These are phyloP conservation scores for Crepidodera aurea DNA, from an alignment of 2,888 invertebrate genomes.

Conservation along the genomic window DNA sequence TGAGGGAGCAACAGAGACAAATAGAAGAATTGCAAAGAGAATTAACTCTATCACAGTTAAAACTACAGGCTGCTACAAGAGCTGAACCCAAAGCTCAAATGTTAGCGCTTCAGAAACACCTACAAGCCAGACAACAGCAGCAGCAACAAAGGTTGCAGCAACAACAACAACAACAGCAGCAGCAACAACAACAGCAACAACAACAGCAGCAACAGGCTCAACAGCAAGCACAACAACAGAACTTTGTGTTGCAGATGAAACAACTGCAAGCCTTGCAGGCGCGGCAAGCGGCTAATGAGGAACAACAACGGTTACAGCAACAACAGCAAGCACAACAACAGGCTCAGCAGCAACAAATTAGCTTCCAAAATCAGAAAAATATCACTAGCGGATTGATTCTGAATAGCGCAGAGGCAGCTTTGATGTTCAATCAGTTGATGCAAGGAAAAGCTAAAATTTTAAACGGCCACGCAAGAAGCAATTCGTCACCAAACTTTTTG, in stretches of 20 bases:
- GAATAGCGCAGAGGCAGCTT: constrained; percentile 68
- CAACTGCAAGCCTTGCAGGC: constrained; percentile 72
- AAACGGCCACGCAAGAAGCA: constrained; percentile 64
- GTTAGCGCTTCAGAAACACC: constrained; percentile 56
- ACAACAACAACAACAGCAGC: constrained; percentile 65
- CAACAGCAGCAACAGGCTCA: constrained; percentile 59
- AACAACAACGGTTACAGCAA: constrained; percentile 62
- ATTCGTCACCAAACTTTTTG: constrained; percentile 69
- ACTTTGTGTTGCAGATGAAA: constrained; percentile 65
- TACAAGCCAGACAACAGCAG: constrained; percentile 61
- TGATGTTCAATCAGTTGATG: constrained; percentile 64
- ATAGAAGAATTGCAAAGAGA: constrained; percentile 89
- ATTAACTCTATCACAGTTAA: constrained; percentile 78
- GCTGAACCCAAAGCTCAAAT: constrained; percentile 57
- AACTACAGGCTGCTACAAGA: constrained; percentile 70
- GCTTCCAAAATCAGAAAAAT: constrained; percentile 62
- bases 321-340: constrained; percentile 63
- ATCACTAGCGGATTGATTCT: constrained; percentile 67
- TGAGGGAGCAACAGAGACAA: constrained; percentile 83
- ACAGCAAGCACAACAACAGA: constrained; percentile 67
- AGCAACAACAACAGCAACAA: constrained; percentile 58
- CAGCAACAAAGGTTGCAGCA: constrained; percentile 58
- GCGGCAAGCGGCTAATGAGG: constrained; percentile 60
- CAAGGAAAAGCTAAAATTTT: constrained; percentile 62
- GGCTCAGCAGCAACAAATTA: constrained; percentile 62